Evolutionary conservation across 2,113 vertebrate genomes (phyloP).

Genomic region (Candoia aspera): DNA sequence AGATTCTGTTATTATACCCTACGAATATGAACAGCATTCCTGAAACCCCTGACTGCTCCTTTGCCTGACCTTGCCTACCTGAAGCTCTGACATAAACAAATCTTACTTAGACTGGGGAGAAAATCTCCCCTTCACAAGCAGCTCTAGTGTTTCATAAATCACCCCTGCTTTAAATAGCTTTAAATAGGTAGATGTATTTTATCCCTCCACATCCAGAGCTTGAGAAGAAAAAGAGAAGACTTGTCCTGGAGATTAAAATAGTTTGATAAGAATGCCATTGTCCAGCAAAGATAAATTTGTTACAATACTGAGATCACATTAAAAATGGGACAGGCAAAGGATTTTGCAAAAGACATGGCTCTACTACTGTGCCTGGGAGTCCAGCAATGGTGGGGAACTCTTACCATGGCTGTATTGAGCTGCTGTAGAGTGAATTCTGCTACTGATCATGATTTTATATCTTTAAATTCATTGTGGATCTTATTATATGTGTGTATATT

Average conservation of each 20-base stretch:
- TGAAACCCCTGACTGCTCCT: too few species aligned
- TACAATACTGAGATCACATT: background rate
- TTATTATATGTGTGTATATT: background rate
- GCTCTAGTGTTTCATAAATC: too few species aligned
- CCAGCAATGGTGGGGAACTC: background rate
- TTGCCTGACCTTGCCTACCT: too few species aligned
- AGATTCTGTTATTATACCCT: too few species aligned
- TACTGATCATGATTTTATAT: background rate
- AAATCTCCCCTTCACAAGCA: too few species aligned
- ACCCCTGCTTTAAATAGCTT: too few species aligned
- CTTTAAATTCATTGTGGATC: background rate
- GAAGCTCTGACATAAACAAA: too few species aligned
- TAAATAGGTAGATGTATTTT: background rate
- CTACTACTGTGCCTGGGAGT: background rate
- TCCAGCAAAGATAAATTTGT: fast-evolving
- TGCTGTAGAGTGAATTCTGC: background rate
- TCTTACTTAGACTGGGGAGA: too few species aligned
- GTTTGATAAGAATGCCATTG: background rate
- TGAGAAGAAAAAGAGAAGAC: background rate
- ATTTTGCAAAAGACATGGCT: background rate
- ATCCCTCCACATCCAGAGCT: background rate
- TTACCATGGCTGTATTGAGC: background rate
- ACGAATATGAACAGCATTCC: too few species aligned
- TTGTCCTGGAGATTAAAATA: background rate
- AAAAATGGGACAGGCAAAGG: fast-evolving